Evolutionary conservation across 2,797 vertebrate species (phyloP), one percentile per base, ranked within the genome.

Genomic region (Rhynchotus rufescens): DNA sequence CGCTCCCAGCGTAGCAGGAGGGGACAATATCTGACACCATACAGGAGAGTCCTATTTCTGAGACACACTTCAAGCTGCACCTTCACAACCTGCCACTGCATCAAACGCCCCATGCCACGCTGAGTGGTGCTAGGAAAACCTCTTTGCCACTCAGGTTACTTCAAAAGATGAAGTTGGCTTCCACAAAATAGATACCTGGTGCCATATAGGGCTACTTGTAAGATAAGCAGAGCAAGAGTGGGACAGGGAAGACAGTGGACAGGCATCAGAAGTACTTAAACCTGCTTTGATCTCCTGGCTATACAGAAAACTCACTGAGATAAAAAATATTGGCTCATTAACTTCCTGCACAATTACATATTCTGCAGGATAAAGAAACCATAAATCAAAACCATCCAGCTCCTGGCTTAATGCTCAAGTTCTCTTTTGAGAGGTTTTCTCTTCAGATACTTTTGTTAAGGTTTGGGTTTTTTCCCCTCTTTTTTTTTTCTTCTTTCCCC

Each of bases 281-380:
- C 71, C 47, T 4, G 62, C 36, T 94, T 52, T 56, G 73, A 36
- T 80, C 80, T 93, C 66, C 82, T 71, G 47, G 1, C 65, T 84
- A 67, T 78, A 66, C 92, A 76, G 80, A 72, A 64, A 84, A 77
- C 81, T 80, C 80, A 15, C 34, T 30, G 87, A 69, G 90, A 60
- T 56, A 81, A 56, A 36, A 36, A 80, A 44, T 69, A 7, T 19
- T 3, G 42, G 66, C 54, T 89, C 84, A 12, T 81, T 73, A 66
- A 80, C 80, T 52, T 81, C 64, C 73, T 88, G 79, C 54, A 49
- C 22, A 23, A 23, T 49, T 49, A 49, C 47, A 22, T 49, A 49
- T 83, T 91, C 88, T 77, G 61, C 81, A 85, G 86, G 90, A 62
- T 71, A 92, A 92, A 93, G 82, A 94, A 95, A 71, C 84, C 44